phyloP scores from a whole-genome alignment of 2,888 invertebrate species.

The Crepidodera aurea region DNA sequence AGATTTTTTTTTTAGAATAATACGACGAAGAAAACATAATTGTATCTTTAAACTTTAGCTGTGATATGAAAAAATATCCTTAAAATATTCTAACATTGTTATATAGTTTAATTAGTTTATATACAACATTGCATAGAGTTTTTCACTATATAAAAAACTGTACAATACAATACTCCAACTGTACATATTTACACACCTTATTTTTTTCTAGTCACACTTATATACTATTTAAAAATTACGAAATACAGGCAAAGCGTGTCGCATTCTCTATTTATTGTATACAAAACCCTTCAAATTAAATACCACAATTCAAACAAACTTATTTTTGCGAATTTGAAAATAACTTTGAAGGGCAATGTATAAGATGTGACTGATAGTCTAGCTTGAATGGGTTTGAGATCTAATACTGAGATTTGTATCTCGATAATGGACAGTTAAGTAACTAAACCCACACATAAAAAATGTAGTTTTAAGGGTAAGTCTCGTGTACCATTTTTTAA shows the following conservation, averaged over 20 bases:
- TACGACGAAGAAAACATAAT: constrained; percentile 34
- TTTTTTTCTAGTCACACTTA: constrained; percentile 23
- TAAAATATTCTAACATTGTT: constrained; percentile 54
- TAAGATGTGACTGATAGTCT: neutral
- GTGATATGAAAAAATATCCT: constrained; percentile 55
- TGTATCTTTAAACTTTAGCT: constrained; percentile 39
- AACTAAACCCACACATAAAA: constrained; percentile 2
- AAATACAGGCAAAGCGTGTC: constrained; percentile 24
- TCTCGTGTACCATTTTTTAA: constrained; percentile 4
- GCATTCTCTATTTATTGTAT: neutral
- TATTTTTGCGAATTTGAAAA: neutral
- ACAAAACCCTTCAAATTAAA: neutral
- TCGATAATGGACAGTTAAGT: constrained; percentile 1
- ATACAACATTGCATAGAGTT: constrained; percentile 55
- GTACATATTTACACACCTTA: constrained; percentile 39
- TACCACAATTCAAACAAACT: neutral
- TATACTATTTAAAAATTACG: constrained; percentile 24
- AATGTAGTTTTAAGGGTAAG: constrained; percentile 8
- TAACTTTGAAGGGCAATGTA: neutral
- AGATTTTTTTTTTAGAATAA: neutral
- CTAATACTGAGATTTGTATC: neutral
- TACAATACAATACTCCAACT: constrained; percentile 49
- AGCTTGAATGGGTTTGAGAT: constrained; percentile 1
- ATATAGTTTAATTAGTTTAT: constrained; percentile 50
- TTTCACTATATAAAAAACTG: constrained; percentile 54